phyloP scores from a whole-genome alignment of 1,140 invertebrate genomes.

The Arctopsyche grandis region DNA sequence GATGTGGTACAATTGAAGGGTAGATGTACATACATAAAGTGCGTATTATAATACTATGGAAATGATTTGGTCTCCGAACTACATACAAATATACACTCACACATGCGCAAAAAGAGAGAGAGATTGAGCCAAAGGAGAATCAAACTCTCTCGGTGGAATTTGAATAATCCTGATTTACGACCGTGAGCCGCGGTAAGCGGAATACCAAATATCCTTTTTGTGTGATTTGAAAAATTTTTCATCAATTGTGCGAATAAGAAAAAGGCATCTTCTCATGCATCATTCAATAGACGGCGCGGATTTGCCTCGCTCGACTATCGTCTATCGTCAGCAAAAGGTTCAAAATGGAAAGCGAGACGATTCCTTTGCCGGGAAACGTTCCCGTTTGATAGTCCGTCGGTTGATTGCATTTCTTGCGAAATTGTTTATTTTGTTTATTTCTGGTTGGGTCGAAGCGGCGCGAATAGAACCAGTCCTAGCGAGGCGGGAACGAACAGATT shows the following conservation, averaged over 20 bases:
- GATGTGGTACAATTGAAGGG: constrained; percentile 19
- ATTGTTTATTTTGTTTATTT: too few species aligned
- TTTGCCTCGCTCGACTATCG: neutral
- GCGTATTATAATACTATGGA: constrained; percentile 27
- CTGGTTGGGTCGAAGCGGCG: too few species aligned
- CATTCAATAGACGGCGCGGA: constrained; percentile 33
- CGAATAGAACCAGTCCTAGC: too few species aligned
- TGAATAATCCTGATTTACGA: constrained; percentile 48
- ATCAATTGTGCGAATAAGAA: constrained; percentile 41
- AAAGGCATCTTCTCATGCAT: constrained; percentile 33
- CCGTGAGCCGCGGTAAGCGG: constrained; percentile 42
- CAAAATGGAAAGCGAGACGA: neutral
- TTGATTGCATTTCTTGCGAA: too few species aligned
- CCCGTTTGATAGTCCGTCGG: neutral
- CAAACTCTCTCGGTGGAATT: constrained; percentile 41
- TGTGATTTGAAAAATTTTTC: constrained; percentile 46
- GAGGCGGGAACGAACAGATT: too few species aligned
- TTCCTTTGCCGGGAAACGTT: constrained; percentile 14
- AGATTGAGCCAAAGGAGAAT: constrained; percentile 33
- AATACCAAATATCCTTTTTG: constrained; percentile 47
- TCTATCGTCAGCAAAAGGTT: neutral
- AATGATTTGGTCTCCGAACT: constrained; percentile 27
- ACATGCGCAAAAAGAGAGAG: constrained; percentile 3
- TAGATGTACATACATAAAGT: neutral
- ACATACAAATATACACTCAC: neutral